Percentiles rank a stretch among this genome's conserved stretches.
Evolutionary conservation across 2,888 invertebrate genomes (phyloP).

Genomic region (Microctonus brassicae): DNA sequence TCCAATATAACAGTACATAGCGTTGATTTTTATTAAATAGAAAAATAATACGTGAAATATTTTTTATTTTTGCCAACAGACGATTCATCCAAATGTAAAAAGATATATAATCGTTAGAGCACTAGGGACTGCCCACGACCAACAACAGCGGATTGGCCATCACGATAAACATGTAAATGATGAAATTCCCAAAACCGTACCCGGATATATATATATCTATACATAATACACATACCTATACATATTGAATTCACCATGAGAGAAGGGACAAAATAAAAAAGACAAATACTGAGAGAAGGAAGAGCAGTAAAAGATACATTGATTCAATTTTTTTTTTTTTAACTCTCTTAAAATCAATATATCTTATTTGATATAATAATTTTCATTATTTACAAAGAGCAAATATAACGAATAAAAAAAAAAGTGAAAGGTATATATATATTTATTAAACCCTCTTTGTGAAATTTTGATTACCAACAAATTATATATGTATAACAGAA

Average conservation of each 20-base stretch:
- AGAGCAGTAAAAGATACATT: background rate
- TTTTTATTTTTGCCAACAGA: constrained; percentile 8
- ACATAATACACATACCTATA: too few relatives aligned
- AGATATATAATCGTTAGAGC: constrained; percentile 25
- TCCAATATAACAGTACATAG: background rate
- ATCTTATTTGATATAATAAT: background rate
- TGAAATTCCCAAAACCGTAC: constrained; percentile 40
- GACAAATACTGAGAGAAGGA: background rate
- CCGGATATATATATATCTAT: constrained; percentile 38
- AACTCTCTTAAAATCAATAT: background rate
- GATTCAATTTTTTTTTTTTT: background rate
- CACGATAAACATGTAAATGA: constrained; percentile 47
- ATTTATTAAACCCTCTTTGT: too few relatives aligned
- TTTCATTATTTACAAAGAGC: background rate
- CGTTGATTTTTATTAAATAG: background rate
- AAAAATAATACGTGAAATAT: background rate
- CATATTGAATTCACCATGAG: background rate
- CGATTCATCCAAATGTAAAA: constrained; percentile 6
- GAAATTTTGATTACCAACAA: too few relatives aligned
- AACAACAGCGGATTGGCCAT: constrained; percentile 31
- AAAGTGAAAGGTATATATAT: too few relatives aligned
- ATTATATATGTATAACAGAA: background rate
- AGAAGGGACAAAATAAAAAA: background rate
- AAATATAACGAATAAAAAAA: background rate
- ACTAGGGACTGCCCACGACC: constrained; percentile 9